Base-by-base conservation (phyloP, 2,888 invertebrate species). In the Agonopterix arenella region DNA sequence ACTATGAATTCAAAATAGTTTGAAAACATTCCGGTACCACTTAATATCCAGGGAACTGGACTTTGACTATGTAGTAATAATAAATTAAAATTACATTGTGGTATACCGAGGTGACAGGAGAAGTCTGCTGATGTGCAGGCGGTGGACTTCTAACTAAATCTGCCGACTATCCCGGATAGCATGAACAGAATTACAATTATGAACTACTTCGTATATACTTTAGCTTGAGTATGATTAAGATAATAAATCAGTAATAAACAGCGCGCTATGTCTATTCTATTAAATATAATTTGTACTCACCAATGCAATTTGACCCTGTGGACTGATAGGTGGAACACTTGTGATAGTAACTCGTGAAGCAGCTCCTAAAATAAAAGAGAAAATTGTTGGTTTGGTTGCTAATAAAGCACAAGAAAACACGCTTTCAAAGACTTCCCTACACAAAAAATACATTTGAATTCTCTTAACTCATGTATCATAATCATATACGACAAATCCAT, bases 81-180 rank as follows among this genome's bases (percentile, higher is more conserved):
- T 42, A 54, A 56, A 48, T 57, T 54, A 57, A 53, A 55, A 74
- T 79, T 76, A 77, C 68, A 72, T 76, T 80, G 55, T 69, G 66
- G 61, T 78, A 89, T 92, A 93, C 93, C 93, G 93, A 90, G 75
- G 92, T 91, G 74, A 93, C 91, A 65, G 93, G 93, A 72, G 93
- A 93, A 75, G 91, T 91, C 80, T 93, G 95, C 90, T 95, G 95
- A 84, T 95, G 95, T 64, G 96, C 95, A 74, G 95, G 95, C 72
- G 95, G 95, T 70, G 95, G 95, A 81, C 94, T 94, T 89, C 94
- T 93, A 68, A 80, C 84, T 76, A 91, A 83, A 66, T 91, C 91
- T 59, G 90, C 90, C 56, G 90, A 92, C 93, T 93, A 91, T 80
- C 86, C 90, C 82, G 62, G 76, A 70, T 68, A 73, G 85, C 85